Evolutionary conservation across 2,113 vertebrate species (phyloP).

Genomic region (Pterocles burchelli): DNA sequence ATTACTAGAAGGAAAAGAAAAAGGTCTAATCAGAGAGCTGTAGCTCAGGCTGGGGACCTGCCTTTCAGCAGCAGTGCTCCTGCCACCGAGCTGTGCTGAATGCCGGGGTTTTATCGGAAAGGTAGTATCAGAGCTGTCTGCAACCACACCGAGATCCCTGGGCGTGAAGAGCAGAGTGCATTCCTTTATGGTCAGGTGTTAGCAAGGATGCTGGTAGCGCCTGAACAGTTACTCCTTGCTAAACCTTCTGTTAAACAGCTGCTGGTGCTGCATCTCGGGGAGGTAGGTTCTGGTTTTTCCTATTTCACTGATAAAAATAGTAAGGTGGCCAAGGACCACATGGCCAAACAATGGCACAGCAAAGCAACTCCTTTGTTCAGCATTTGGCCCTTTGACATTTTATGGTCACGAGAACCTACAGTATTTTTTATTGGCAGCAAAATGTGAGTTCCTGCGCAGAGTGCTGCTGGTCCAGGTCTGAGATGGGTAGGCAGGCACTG

Average conservation of each 20-base stretch:
- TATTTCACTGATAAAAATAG: not conserved
- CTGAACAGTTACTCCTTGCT: not conserved
- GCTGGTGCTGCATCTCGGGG: not conserved
- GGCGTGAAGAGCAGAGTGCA: not conserved
- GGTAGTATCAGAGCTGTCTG: not conserved
- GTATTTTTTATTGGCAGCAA: not conserved
- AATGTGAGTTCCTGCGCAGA: not conserved
- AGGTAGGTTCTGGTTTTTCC: not conserved
- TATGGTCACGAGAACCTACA: not conserved
- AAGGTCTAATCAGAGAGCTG: not conserved
- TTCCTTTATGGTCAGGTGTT: not conserved
- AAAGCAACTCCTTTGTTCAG: not conserved
- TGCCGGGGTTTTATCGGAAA: not conserved
- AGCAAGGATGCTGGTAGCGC: not conserved
- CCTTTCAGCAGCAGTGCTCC: not conserved
- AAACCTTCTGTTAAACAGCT: not conserved
- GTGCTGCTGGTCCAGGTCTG: accelerated
- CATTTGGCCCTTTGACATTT: not conserved
- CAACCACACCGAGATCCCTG: not conserved
- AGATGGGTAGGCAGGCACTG: not conserved
- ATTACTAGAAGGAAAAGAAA: not conserved
- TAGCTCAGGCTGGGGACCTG: not conserved
- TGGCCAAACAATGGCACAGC: not conserved
- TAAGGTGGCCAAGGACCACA: not conserved
- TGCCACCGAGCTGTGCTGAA: not conserved